These are phyloP conservation scores for Drosophila kanekoi DNA, from an alignment of 2,888 invertebrate species.

Conservation along the genomic window DNA sequence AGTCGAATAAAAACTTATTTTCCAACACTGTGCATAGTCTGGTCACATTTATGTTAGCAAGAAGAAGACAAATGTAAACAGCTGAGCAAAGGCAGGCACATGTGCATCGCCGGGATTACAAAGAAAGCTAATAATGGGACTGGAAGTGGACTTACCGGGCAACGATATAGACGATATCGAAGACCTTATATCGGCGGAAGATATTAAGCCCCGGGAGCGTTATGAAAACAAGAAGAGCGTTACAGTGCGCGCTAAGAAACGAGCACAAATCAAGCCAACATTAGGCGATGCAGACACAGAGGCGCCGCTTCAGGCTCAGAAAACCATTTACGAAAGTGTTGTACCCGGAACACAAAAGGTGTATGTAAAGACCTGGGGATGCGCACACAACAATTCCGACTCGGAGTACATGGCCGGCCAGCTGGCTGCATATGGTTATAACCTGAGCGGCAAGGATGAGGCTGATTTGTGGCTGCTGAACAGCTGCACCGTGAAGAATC, in stretches of 20 bases:
- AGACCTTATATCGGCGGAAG: conserved; percentile 92
- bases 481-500: conserved; percentile 99
- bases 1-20: conserved; percentile 4
- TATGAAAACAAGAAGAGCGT: conserved; percentile 90
- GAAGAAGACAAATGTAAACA: conserved; percentile 46
- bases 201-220: conserved; percentile 91
- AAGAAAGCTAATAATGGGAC: conserved; percentile 30
- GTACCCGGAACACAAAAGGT: conserved; percentile 91
- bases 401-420: conserved; percentile 99
- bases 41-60: conserved; percentile 31
- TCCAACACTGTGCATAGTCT: conserved; percentile 25
- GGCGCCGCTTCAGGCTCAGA: conserved; percentile 5
- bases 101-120: conserved; percentile 31
- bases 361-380: conserved; percentile 98
- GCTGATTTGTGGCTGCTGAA: conserved; percentile 98
- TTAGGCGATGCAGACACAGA: conserved; percentile 6
- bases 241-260: conserved; percentile 88
- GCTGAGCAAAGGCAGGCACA: conserved; percentile 58
- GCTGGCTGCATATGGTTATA: conserved; percentile 94
- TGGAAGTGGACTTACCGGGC: conserved; percentile 61
- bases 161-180: conserved; percentile 91
- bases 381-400: conserved; percentile 98
- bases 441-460: conserved; percentile 90
- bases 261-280: conserved; percentile 59
- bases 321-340: conserved; percentile 87